A percentile compares a stretch with the other conserved stretches of the same genome.
These are phyloP conservation scores for Eptesicus fuscus DNA, from an alignment of 2,113 vertebrate species.

Conservation along the genomic window DNA sequence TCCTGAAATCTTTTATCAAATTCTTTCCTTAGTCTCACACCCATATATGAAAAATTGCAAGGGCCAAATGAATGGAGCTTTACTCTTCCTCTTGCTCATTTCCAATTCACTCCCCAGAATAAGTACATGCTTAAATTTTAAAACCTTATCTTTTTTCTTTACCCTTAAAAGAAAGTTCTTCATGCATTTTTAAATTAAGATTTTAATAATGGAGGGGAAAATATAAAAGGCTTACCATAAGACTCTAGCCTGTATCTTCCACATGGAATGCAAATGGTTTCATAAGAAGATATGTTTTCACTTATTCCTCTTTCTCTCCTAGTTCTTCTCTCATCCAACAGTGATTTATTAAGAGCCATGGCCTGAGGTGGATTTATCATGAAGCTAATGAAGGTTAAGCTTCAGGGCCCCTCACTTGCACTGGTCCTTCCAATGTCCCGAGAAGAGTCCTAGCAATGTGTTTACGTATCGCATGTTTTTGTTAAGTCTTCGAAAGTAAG, in stretches of 20 bases:
- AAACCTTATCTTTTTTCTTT: constrained; percentile 49
- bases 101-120: constrained; percentile 55
- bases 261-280: background rate
- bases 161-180: constrained; percentile 52
- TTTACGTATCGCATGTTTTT: background rate
- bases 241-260: constrained; percentile 12
- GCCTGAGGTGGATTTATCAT: background rate
- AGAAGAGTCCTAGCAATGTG: background rate
- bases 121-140: constrained; percentile 60
- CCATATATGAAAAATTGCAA: background rate
- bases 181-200: constrained; percentile 67
- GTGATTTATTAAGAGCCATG: background rate
- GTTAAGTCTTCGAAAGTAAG: background rate
- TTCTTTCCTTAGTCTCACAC: constrained; percentile 16
- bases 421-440: background rate
- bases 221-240: constrained; percentile 45
- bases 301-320: background rate
- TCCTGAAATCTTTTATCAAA: constrained; percentile 19
- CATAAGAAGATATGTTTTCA: background rate
- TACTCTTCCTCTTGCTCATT: constrained; percentile 42
- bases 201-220: constrained; percentile 64
- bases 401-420: background rate
- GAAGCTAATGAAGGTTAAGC: background rate
- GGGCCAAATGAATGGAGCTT: constrained; percentile 15
- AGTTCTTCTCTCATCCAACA: background rate